These are phyloP conservation scores for Holothuria glaberrima DNA, from an alignment of 35 echinoderm and acorn worm species.

Conservation along the genomic window DNA sequence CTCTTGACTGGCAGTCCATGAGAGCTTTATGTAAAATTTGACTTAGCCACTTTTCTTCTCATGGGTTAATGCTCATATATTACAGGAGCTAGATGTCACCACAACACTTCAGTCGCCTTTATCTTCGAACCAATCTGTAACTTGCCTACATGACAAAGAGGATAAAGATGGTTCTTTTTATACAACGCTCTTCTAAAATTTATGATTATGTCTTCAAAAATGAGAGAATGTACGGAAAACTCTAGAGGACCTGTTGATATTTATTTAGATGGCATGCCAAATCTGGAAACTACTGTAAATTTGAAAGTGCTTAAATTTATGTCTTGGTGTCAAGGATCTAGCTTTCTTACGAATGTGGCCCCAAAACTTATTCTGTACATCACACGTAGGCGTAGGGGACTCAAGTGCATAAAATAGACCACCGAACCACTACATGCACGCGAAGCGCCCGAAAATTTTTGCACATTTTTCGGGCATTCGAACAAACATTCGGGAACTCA, in stretches of 20 bases:
- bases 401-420: no score
- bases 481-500: no score
- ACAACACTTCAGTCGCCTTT: not conserved
- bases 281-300: not conserved
- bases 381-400: no score
- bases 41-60: conserved; percentile 5
- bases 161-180: conserved; percentile 19
- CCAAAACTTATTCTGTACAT: no score
- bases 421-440: no score
- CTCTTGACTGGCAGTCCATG: not conserved
- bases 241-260: not conserved
- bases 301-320: not conserved
- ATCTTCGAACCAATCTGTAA: conserved; percentile 25
- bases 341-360: not conserved
- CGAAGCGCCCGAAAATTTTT: no score
- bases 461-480: no score
- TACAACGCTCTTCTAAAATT: conserved; percentile 23
- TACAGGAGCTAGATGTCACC: conserved; percentile 40
- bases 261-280: not conserved
- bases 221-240: not conserved
- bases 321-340: not conserved
- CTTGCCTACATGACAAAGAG: conserved; percentile 31
- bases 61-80: conserved; percentile 27
- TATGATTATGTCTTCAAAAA: not conserved
- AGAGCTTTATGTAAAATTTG: conserved; percentile 11